These are phyloP conservation scores for Drosophila borborema DNA, from an alignment of 2,888 invertebrate genomes.

Conservation along the genomic window DNA sequence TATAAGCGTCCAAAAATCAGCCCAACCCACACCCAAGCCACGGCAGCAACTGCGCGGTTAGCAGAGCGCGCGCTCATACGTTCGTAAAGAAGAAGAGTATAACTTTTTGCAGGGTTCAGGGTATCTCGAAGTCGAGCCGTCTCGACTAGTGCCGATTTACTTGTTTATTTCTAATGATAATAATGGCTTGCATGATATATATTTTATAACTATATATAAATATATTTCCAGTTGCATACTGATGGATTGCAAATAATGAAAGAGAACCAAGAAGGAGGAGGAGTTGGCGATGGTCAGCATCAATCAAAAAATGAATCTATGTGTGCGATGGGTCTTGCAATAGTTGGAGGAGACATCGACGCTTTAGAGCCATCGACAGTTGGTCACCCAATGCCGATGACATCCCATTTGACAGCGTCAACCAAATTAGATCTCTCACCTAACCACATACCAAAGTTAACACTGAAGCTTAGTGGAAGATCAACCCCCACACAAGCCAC, in stretches of 20 bases:
- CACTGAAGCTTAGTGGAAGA: slow-evolving; percentile 89
- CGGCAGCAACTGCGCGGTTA: too few species aligned
- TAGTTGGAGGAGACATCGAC: slow-evolving; percentile 7
- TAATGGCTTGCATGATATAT: too few species aligned
- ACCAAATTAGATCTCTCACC: slow-evolving; percentile 44
- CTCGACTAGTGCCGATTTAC: too few species aligned
- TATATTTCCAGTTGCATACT: slow-evolving; percentile 33
- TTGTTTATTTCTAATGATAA: too few species aligned
- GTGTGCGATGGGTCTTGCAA: neutral
- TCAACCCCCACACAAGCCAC: slow-evolving; percentile 23
- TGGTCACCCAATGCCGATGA: neutral
- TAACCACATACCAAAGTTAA: slow-evolving; percentile 90
- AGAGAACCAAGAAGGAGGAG: slow-evolving; percentile 5
- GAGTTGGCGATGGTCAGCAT: neutral
- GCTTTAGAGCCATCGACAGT: neutral
- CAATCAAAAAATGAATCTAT: neutral
- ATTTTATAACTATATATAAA: neutral
- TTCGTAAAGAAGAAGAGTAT: too few species aligned
- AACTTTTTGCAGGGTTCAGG: too few species aligned
- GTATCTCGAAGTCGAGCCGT: too few species aligned
- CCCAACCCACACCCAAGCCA: too few species aligned
- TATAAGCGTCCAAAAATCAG: too few species aligned
- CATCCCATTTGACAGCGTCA: slow-evolving; percentile 17
- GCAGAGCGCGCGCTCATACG: too few species aligned
- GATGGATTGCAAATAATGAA: slow-evolving; percentile 5